Evolutionary conservation across 1,140 invertebrate genomes (phyloP), one percentile per base, ranked within the genome.

Genomic region (Vanessa atalanta): DNA sequence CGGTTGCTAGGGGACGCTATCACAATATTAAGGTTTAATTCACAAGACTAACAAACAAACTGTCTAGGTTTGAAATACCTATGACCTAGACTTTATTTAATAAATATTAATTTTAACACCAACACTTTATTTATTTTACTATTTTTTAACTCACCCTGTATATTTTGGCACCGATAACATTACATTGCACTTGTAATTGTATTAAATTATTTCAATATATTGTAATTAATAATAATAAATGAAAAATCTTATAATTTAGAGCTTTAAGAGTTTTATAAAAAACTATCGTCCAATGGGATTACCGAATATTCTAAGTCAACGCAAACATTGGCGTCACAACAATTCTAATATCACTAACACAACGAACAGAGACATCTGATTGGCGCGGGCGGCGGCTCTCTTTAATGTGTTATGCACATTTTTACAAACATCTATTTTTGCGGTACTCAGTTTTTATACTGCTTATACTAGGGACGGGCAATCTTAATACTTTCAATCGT

Each of bases 381-480:
- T 90, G 87, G 88, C 76, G 23, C 57, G 57, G 15, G 16, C 57
- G 26, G 26, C 57, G 57, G 43, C 66, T 65, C 74, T 79, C 73
- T 80, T 73, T 75, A 81, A 87, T 84, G 79, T 83, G 76, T 85
- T 88, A 88, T 84, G 84, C 85, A 82, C 86, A 89, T 92, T 92
- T 92, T 92, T 92, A 61, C 87, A 81, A 75, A 78, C 72, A 77
- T 90, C 90, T 91, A 91, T 91, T 92, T 91, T 92, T 92, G 88
- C 73, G 72, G 73, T 80, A 72, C 74, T 76, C 71, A 83, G 83
- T 91, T 92, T 92, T 92, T 91, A 86, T 88, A 81, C 86, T 79
- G 81, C 75, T 65, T 68, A 47, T 80, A 83, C 61, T 47, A 53
- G 13, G 77, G 23, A 3, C n/a, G 47, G 73, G 26, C 2, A 12